Conservation (phyloP, 2,888 invertebrate genomes). For the Apamea anceps region DNA sequence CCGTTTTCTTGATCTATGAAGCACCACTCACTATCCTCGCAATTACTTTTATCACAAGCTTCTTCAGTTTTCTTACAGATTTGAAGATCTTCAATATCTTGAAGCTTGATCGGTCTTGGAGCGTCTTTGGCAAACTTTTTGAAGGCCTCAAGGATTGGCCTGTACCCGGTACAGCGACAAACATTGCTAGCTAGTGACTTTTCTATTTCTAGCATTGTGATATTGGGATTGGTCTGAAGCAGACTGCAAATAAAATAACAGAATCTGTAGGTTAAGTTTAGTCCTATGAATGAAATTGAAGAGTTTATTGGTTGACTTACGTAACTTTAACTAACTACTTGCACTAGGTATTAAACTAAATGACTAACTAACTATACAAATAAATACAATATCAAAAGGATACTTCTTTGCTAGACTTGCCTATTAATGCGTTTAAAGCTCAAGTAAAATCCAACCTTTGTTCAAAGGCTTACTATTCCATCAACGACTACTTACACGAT, state of each 20-base stretch:
- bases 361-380: background rate
- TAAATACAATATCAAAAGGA: too few species aligned
- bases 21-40: conserved; percentile 76
- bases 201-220: conserved; percentile 90
- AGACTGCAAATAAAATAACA: conserved; percentile 37
- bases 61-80: conserved; percentile 71
- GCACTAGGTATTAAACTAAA: background rate
- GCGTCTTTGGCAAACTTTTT: conserved; percentile 93
- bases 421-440: too few species aligned
- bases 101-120: conserved; percentile 82
- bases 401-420: too few species aligned
- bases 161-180: conserved; percentile 95
- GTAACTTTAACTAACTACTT: background rate
- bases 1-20: conserved; percentile 57
- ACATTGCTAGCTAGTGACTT: conserved; percentile 94
- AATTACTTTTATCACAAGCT: conserved; percentile 78
- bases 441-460: too few species aligned
- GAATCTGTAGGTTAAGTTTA: background rate
- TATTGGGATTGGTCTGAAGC: conserved; percentile 55
- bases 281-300: background rate
- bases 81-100: conserved; percentile 85
- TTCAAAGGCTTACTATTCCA: too few species aligned
- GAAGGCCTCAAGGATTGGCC: conserved; percentile 94
- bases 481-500: too few species aligned
- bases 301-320: background rate